A percentile compares a stretch with the other conserved stretches of the same genome.
Conservation (phyloP, 1,140 invertebrate species). For the Heliconius hermathena region DNA sequence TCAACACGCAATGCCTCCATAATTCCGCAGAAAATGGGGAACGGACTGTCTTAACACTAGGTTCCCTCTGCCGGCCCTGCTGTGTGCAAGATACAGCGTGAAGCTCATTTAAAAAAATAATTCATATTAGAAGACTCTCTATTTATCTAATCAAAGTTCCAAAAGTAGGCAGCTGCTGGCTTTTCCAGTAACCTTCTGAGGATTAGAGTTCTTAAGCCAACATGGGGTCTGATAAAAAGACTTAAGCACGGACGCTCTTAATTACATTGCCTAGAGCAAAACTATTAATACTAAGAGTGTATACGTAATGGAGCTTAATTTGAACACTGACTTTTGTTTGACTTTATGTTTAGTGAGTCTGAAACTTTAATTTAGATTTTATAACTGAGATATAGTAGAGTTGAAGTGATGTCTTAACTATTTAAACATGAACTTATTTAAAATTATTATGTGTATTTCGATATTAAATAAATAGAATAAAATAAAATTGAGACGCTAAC, state of each 20-base stretch:
- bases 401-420: too few relatives aligned
- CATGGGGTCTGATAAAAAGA: constrained; percentile 18
- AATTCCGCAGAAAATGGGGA: too few relatives aligned
- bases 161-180: constrained; percentile 1
- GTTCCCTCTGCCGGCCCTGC: too few relatives aligned
- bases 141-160: background rate
- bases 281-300: constrained; percentile 1
- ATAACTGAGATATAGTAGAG: too few relatives aligned
- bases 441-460: too few relatives aligned
- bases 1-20: too few relatives aligned
- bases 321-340: background rate
- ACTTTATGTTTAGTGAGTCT: background rate
- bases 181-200: constrained; percentile 14
- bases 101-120: background rate
- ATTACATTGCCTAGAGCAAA: constrained; percentile 13
- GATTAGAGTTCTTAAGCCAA: constrained; percentile 12
- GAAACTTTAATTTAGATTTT: background rate
- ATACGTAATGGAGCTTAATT: background rate
- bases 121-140: background rate
- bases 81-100: too few relatives aligned
- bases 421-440: too few relatives aligned
- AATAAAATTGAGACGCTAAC: too few relatives aligned
- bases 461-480: too few relatives aligned
- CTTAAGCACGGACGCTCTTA: constrained; percentile 17
- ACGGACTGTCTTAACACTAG: too few relatives aligned